A percentile compares a stretch with the other conserved stretches of the same genome.
Conservation (phyloP, 1,140 invertebrate genomes). For the Magallana ariakensis region DNA sequence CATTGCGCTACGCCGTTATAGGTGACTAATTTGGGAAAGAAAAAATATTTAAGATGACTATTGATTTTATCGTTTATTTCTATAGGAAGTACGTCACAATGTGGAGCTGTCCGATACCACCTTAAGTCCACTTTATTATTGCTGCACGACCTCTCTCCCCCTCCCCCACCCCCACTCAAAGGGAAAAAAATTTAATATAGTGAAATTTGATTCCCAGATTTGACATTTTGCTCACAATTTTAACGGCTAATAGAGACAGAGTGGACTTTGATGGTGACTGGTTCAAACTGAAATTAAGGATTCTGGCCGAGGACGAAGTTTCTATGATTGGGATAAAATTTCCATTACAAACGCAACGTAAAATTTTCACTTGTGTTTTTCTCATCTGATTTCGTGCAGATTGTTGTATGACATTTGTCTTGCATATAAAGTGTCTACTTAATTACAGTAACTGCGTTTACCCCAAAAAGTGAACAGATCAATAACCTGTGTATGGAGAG, state of each 20-base stretch:
- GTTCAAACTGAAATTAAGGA: neutral
- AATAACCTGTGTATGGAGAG: neutral
- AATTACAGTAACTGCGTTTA: constrained; percentile 1
- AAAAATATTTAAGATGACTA: too few relatives aligned
- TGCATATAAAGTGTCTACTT: constrained; percentile 1
- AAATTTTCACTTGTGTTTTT: neutral
- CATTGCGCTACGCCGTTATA: too few relatives aligned
- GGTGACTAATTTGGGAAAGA: too few relatives aligned
- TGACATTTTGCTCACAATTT: neutral
- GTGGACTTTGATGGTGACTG: neutral
- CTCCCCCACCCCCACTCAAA: neutral
- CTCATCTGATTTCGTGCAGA: neutral
- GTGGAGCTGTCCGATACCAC: too few relatives aligned
- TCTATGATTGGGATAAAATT: neutral
- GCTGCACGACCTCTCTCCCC: too few relatives aligned
- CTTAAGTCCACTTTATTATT: too few relatives aligned
- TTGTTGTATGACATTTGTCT: neutral
- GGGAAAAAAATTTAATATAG: neutral
- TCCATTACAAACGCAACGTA: neutral
- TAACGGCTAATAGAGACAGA: neutral
- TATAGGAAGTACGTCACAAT: too few relatives aligned
- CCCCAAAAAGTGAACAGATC: neutral
- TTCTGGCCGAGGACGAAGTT: neutral
- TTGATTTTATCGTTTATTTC: too few relatives aligned
- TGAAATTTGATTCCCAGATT: neutral